phyloP scores from a whole-genome alignment of 2,888 invertebrate species.

The Tanypteryx hageni region DNA sequence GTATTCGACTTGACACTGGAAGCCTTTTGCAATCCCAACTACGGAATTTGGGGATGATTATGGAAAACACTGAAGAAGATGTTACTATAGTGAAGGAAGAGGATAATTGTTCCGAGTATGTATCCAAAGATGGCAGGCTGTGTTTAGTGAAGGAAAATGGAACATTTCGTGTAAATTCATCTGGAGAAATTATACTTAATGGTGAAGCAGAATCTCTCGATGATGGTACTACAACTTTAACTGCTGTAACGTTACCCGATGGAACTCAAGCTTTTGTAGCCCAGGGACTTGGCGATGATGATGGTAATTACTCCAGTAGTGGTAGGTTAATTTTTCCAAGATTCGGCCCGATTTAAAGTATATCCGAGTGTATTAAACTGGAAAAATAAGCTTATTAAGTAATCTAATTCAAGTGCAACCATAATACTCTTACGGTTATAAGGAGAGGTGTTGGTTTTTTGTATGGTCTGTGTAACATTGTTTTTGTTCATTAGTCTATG shows the following conservation, averaged over 20 bases:
- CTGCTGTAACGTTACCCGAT: constrained; percentile 73
- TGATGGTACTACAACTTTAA: constrained; percentile 69
- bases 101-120: not conserved
- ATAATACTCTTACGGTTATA: too few species aligned
- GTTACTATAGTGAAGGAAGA: constrained; percentile 20
- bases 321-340: too few species aligned
- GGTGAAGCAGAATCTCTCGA: constrained; percentile 34
- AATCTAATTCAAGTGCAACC: too few species aligned
- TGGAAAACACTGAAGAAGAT: constrained; percentile 11
- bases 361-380: too few species aligned
- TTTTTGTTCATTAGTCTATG: too few species aligned
- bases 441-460: too few species aligned
- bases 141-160: constrained; percentile 50
- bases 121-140: constrained; percentile 51
- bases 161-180: constrained; percentile 38
- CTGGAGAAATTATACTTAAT: constrained; percentile 59
- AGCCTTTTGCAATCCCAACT: constrained; percentile 47
- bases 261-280: constrained; percentile 73
- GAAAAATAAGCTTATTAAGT: too few species aligned
- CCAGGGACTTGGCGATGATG: constrained; percentile 69
- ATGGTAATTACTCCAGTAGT: not conserved
- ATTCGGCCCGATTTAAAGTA: too few species aligned
- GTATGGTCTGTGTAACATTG: too few species aligned
- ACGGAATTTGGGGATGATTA: constrained; percentile 29
- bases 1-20: constrained; percentile 38